These are phyloP conservation scores for Patiria pectinifera DNA, from an alignment of 53 echinoderm and acorn worm genomes.

Conservation along the genomic window DNA sequence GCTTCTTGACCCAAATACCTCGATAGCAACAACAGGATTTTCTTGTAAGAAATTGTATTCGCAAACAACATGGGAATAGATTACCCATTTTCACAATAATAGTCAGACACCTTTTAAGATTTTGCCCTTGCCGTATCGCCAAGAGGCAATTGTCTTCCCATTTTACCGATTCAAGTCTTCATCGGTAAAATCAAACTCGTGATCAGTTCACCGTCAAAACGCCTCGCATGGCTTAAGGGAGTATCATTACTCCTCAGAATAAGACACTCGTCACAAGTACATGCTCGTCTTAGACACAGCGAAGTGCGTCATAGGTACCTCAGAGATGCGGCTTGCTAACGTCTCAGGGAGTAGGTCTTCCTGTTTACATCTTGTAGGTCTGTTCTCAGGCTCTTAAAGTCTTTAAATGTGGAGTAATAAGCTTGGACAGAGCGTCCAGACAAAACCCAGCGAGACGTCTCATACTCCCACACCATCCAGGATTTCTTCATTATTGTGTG, in stretches of 20 bases:
- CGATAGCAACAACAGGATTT: too few relatives aligned
- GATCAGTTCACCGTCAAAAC: neutral
- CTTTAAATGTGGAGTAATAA: neutral
- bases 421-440: neutral
- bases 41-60: too few relatives aligned
- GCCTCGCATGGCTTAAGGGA: neutral
- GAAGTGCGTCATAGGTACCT: neutral
- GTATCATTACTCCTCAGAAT: neutral
- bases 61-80: too few relatives aligned
- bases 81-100: too few relatives aligned
- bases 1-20: too few relatives aligned
- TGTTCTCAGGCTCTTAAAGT: neutral
- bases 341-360: neutral
- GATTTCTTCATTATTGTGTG: too few relatives aligned
- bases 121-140: too few relatives aligned
- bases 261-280: neutral
- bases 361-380: neutral
- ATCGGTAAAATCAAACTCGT: too few relatives aligned
- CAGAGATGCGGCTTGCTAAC: neutral
- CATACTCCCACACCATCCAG: too few relatives aligned
- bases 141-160: too few relatives aligned
- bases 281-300: neutral
- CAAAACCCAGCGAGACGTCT: neutral
- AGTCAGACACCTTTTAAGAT: too few relatives aligned
- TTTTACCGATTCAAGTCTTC: too few relatives aligned